Percentiles rank a stretch among this genome's conserved stretches.
phyloP scores from a whole-genome alignment of 2,888 invertebrate genomes.

The Ichneumon xanthorius region DNA sequence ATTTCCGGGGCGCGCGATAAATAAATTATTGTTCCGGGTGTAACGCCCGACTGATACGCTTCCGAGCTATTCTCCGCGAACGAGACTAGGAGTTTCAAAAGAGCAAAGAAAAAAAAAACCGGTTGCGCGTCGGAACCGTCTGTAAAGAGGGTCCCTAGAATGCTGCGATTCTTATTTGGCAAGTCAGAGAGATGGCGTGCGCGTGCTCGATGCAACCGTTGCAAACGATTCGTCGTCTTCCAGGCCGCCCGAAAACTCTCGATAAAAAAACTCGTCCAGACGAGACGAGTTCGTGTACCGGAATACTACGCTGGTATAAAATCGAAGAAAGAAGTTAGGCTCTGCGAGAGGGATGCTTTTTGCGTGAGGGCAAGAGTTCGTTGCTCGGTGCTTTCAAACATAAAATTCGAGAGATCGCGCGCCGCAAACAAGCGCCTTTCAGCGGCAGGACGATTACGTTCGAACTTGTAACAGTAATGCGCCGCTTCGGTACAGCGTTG shows the following conservation, averaged over 20 bases:
- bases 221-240: constrained; percentile 33
- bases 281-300: constrained; percentile 54
- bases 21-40: too few species aligned
- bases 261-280: constrained; percentile 61
- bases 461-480: neutral
- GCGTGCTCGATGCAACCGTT: neutral
- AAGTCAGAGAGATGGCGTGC: constrained; percentile 53
- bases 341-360: constrained; percentile 58
- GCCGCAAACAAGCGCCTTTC: neutral
- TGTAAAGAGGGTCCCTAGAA: neutral
- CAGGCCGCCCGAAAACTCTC: constrained; percentile 32
- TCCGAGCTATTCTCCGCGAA: constrained; percentile 47
- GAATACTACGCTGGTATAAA: constrained; percentile 47
- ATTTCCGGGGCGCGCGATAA: too few species aligned
- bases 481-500: neutral
- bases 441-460: neutral
- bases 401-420: neutral
- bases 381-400: neutral
- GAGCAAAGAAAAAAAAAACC: constrained; percentile 3
- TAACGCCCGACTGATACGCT: constrained; percentile 43
- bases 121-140: neutral
- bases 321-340: constrained; percentile 28
- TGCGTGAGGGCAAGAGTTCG: constrained; percentile 64
- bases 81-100: constrained; percentile 59
- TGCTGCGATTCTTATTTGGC: constrained; percentile 1